A percentile compares a stretch with the other conserved stretches of the same genome.
Conservation (phyloP, 2,888 invertebrate genomes). For the Drosophila conformis region DNA sequence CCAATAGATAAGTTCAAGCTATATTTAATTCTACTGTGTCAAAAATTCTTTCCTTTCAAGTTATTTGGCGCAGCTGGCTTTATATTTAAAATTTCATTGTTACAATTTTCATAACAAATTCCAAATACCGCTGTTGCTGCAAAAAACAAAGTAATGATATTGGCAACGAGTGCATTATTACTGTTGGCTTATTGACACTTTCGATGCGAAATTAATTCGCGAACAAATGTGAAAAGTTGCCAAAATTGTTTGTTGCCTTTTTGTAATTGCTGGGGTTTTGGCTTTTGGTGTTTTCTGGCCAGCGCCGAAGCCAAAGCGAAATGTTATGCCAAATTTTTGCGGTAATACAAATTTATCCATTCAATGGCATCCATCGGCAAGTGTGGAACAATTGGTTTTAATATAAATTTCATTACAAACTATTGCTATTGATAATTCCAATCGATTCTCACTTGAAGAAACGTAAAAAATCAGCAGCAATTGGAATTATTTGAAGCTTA, state of each 20-base stretch:
- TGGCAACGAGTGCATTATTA: conserved; percentile 59
- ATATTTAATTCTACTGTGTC: neutral
- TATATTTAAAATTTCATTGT: neutral
- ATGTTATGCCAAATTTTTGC: conserved; percentile 38
- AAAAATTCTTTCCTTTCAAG: neutral
- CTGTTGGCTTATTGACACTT: conserved; percentile 67
- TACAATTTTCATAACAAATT: neutral
- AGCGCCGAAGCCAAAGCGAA: conserved; percentile 21
- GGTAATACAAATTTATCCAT: conserved; percentile 24
- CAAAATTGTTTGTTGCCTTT: conserved; percentile 60
- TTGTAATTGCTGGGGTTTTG: conserved; percentile 63
- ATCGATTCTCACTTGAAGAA: neutral
- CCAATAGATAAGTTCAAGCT: neutral
- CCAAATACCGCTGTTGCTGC: neutral
- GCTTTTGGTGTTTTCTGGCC: conserved; percentile 23
- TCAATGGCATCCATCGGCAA: neutral
- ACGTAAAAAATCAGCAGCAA: neutral
- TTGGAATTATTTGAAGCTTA: neutral
- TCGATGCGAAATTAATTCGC: conserved; percentile 60
- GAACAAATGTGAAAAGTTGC: conserved; percentile 67
- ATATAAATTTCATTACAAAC: conserved; percentile 11
- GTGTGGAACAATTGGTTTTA: conserved; percentile 1
- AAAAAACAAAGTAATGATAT: neutral
- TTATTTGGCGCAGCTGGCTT: neutral
- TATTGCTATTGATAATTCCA: neutral